Evolutionary conservation across 2,797 vertebrate genomes (phyloP), one percentile per base, ranked within the genome.

Genomic region (Sebastes taczanowskii): DNA sequence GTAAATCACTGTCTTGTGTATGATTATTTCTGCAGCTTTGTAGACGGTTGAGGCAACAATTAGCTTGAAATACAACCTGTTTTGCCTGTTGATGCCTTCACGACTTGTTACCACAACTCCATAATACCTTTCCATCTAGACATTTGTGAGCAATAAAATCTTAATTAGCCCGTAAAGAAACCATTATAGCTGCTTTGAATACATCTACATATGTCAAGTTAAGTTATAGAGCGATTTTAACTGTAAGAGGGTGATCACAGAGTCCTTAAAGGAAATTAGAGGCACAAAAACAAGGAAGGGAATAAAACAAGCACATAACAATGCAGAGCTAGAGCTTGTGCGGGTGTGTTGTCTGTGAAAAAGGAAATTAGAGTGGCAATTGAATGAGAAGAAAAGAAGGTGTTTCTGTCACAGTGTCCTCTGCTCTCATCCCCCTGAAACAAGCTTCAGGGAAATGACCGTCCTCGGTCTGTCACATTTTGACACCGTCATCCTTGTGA

Each of bases 341-440:
- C 53, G 16, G 22, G 25, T 64, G 3, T 61, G 69, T 55, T 64
- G 23, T 70, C 53, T 79, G 62, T 42, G 60, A 22, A 56, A 74
- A 71, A 61, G 56, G 64, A 75, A 74, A 75, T 75, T 25, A 67
- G 30, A 70, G 30, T 64, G 29, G 56, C 30, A 27, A 25, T 71
- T 53, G 69, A 60, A 59, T 32, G 30, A 29, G 77, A 38, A 46
- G 69, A 46, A 74, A 62, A 75, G 59, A 18, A 63, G 32, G 38
- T 73, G 59, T 55, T 60, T 67, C 77, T 74, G 61, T 79, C 65
- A 25, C 56, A 14, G 32, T 59, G 55, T 63, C 58, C 72, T 80
- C 74, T 58, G 64, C 53, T 79, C 30, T 75, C 52, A 71, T 86
- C 77, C 66, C 34, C 14, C 14, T 58, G 68, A 87, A 77, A 90